Base-by-base conservation (phyloP, 2,888 invertebrate genomes). In the Bruchidius siliquastri region DNA sequence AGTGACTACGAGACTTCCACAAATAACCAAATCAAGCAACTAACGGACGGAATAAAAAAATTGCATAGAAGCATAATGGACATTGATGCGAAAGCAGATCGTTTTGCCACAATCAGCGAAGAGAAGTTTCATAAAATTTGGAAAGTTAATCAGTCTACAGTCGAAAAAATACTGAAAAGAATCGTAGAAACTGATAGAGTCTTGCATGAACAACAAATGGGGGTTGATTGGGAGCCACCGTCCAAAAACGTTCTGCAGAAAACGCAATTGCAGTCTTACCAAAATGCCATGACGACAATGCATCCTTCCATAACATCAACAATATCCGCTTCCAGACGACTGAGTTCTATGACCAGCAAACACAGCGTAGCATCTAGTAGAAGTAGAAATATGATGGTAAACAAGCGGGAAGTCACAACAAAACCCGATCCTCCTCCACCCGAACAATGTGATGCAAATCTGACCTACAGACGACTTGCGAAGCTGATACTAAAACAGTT, bases 51-150 rank as follows among this genome's bases (percentile, higher is more conserved):
- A 81, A 82, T 94, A 0, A 86, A 89, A 0, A 91, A 91, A 80
- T 84, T 93, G 69, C 91, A 93, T 81, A 88, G 89, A 76, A 90
- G 89, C 74, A 92, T 94, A 85, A 86, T 89, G 2, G 92, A 93
- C 71, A 78, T 94, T 71, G 92, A 94, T 82, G 87, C 88, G n/a
- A 94, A 94, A 82, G 90, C 92, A 0, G 87, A 90, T 75, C 90
- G 91, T 79, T 92, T 94, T 80, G 89, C 92, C 0, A 85, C 82
- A 30, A 84, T 87, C 0, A 93, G 93, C 82, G 90, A 93, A 79
- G 90, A 89, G 74, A 92, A 91, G 81, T 93, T 88, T 78, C 85
- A 83, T 67, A 82, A 85, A 77, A 76, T 92, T 72, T 92, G 92
- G 92, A 88, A 90, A 67, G 88, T 92, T 83, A 92, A 92, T 80